Evolutionary conservation across 1,140 invertebrate species (phyloP), one percentile per base, ranked within the genome.

Genomic region (Drosophila quadrilineata): DNA sequence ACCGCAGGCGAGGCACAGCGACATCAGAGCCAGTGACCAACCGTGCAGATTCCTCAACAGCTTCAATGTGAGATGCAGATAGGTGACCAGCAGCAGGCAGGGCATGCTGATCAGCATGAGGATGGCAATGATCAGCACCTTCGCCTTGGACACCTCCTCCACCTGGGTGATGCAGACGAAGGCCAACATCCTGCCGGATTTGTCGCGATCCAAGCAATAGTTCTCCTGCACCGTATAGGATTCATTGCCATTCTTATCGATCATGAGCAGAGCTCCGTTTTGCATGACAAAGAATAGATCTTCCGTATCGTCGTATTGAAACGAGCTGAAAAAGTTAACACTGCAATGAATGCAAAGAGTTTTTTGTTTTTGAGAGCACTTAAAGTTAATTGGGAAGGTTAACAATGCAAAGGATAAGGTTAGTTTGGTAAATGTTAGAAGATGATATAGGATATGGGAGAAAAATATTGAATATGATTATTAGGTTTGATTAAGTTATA

Each of bases 61-160:
- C 2, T 56, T 60, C 36, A 89, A 54, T 0, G 68, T 50, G 17
- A 89, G 56, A 49, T 89, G 88, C 38, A 89, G 31, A 46, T 87
- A 89, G 10, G 57, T 73, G 8, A 89, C 88, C 35, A 86, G 17
- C 3, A 88, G 66, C 3, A 89, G 52, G 5, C 88, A 89, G 0
- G 88, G 88, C 26, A 89, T 87, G 12, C 88, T 89, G 0, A 89
- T 49, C 0, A 89, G 65, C 88, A 89, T 89, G 3, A 89, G 36
- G n/a, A 88, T 53, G 0, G 85, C 82, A 9, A 87, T 71, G 8
- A 72, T 75, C 6, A 89, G 36, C 0, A 85, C 57, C 63, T 66
- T 66, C 3, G 63, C 63, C 22, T 66, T 52, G 5, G 63, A 66
- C 0, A 66, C 38, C 46, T 89, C 88, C 22, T 85, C 85, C 3